Conservation (phyloP, 2,113 vertebrate genomes). For the Synodontis membranacea region DNA sequence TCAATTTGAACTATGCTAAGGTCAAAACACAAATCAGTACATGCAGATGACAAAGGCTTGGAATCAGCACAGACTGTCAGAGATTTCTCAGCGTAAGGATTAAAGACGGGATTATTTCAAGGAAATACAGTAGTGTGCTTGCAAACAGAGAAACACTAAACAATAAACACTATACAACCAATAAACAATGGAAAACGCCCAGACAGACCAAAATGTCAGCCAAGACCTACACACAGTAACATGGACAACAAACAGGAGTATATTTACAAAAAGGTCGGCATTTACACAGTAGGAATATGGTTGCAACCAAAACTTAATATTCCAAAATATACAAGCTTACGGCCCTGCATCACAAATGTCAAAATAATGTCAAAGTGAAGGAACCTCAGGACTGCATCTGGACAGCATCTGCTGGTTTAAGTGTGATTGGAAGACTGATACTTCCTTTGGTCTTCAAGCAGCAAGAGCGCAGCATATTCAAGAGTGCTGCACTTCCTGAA, state of each 20-base stretch:
- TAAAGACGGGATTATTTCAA: background rate
- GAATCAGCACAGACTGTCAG: background rate
- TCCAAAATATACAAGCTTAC: background rate
- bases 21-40: background rate
- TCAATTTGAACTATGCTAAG: background rate
- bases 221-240: background rate
- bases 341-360: background rate
- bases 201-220: background rate
- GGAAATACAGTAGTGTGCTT: background rate
- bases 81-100: background rate
- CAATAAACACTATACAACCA: background rate
- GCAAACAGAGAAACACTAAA: background rate
- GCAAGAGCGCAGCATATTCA: too few species aligned
- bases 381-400: background rate
- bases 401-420: background rate
- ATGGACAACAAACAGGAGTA: background rate
- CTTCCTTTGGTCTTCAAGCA: background rate
- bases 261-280: background rate
- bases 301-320: background rate
- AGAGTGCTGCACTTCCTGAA: background rate
- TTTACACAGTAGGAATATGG: background rate
- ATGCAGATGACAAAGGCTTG: background rate
- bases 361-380: background rate
- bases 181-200: background rate
- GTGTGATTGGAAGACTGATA: conserved; percentile 2